Percentiles rank a stretch among this genome's conserved stretches.
Evolutionary conservation across 2,888 invertebrate genomes (phyloP).

Genomic region (Folsomia candida): DNA sequence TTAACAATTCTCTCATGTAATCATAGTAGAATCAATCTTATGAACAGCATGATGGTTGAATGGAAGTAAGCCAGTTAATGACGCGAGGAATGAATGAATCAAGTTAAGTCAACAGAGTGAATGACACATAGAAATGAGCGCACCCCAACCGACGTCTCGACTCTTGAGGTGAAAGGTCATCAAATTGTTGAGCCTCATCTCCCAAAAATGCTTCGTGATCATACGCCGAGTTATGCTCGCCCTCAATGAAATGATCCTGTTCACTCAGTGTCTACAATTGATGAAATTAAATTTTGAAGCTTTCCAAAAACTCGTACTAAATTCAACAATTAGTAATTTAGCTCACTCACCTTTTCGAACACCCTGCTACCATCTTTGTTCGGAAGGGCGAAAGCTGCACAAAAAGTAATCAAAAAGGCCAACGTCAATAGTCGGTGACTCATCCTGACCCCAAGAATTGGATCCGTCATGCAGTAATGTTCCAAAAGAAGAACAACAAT

Average conservation of each 20-base stretch:
- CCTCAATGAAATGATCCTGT: constrained; percentile 74
- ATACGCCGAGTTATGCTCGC: constrained; percentile 82
- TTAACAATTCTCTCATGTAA: too few relatives aligned
- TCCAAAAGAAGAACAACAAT: too few relatives aligned
- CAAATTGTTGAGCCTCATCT: constrained; percentile 90
- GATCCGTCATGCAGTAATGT: constrained; percentile 2
- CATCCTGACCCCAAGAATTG: constrained; percentile 33
- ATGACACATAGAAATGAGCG: too few relatives aligned
- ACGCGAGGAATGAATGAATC: too few relatives aligned
- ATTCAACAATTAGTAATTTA: background rate
- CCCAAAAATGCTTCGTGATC: constrained; percentile 98
- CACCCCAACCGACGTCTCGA: constrained; percentile 82
- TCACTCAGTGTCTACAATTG: constrained; percentile 66
- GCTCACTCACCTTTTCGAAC: constrained; percentile 41
- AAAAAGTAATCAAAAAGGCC: constrained; percentile 41
- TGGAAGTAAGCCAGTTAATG: background rate
- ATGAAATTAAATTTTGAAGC: constrained; percentile 2
- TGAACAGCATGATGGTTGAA: too few relatives aligned
- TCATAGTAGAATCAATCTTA: too few relatives aligned
- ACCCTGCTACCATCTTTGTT: constrained; percentile 42
- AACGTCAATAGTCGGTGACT: constrained; percentile 45
- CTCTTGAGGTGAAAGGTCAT: constrained; percentile 90
- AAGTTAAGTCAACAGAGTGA: too few relatives aligned
- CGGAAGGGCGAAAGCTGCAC: constrained; percentile 48
- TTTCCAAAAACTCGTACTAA: background rate